Evolutionary conservation across 2,888 invertebrate species (phyloP), one percentile per base, ranked within the genome.

Genomic region (Drosophila pseudotakahashii): DNA sequence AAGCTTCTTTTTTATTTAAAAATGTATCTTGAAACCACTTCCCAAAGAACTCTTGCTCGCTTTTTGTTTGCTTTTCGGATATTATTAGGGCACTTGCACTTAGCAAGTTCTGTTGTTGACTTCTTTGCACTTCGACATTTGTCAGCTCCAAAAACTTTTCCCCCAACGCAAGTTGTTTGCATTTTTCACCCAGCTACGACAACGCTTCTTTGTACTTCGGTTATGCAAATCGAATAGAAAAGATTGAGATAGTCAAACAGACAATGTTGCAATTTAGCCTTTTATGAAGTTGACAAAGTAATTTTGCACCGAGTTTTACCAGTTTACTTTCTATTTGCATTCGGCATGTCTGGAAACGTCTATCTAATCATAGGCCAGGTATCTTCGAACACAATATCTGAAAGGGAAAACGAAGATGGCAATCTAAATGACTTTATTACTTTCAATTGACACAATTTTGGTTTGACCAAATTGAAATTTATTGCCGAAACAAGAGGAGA

Each of bases 381-480:
- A 57, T 36, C 50, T 30, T 16, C 30, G 2, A 30, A 16, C 50
- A 41, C 54, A 41, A 26, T 30, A 23, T 52, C 50, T 36, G 16
- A 48, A 55, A 45, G 47, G 41, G 45, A n/a, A 36, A 5, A 4
- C 41, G 42, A 34, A 37, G 48, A 50, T 59, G 44, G 53, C 48
- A 9, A 69, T 54, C 69, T n/a, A 26, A 53, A 44, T 59, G 42
- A 53, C 53, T 67, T 67, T 37, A 68, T 69, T 68, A 68, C n/a
- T 44, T n/a, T 36, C 59, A 67, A 69, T 69, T 69, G 69, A 52
- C 53, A 59, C 68, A 54, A 59, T 61, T 60, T 47, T n/a, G 42
- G 59, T 19, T 69, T 30, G 51, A 34, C 34, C 50, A 57, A 72
- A 81, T 83, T 81, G 81, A 78, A 75, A 74, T 80, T 73, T 76